Conservation (phyloP, 2,888 invertebrate species). For the Sepiola atlantica region DNA sequence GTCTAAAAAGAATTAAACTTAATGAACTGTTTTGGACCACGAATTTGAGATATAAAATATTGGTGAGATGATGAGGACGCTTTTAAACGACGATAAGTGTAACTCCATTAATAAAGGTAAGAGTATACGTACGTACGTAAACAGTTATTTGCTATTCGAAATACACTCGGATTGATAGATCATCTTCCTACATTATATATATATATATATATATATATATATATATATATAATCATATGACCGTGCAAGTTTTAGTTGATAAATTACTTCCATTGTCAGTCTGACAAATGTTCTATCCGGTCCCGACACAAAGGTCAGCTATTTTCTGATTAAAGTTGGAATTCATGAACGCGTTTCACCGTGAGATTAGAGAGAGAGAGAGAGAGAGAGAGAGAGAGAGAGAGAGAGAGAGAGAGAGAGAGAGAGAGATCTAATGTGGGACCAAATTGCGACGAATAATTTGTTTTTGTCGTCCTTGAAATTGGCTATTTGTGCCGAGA, state of each 20-base stretch:
- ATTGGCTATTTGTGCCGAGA: not conserved
- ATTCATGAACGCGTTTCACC: not conserved
- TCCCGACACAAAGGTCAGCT: not conserved
- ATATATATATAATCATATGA: too few species aligned
- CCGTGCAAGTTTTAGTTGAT: not conserved
- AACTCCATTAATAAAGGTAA: too few species aligned
- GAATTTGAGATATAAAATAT: too few species aligned
- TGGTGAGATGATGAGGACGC: too few species aligned
- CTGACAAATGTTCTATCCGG: slow-evolving; percentile 21
- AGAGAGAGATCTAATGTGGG: not conserved
- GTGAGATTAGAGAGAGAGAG: not conserved
- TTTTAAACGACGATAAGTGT: too few species aligned
- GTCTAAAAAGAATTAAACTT: too few species aligned
- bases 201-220: too few species aligned
- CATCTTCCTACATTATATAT: too few species aligned
- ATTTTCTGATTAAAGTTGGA: not conserved
- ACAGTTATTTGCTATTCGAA: too few species aligned
- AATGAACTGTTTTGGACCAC: too few species aligned
- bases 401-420: not conserved
- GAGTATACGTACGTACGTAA: too few species aligned
- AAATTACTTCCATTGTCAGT: not conserved
- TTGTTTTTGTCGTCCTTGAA: not conserved
- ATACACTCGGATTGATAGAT: too few species aligned
- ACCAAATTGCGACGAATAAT: not conserved
- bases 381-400: not conserved